phyloP scores from a whole-genome alignment of 2,888 invertebrate species.

The Mimas tiliae region DNA sequence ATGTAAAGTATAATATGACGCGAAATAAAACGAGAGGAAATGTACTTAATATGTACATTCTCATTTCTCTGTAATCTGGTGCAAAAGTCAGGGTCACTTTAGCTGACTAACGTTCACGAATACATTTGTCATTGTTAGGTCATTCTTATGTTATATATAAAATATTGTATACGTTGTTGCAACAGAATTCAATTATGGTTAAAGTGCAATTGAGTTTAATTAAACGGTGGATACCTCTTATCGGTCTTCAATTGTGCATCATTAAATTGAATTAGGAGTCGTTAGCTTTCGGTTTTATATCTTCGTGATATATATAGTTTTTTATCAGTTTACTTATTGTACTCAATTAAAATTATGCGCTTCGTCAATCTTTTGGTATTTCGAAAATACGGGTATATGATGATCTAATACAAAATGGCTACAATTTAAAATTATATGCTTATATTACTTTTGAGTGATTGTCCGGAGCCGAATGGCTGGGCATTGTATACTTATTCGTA shows the following conservation, averaged over 20 bases:
- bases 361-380: too few relatives aligned
- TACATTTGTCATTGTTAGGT: constrained; percentile 12
- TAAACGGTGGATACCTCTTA: constrained; percentile 58
- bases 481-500: too few relatives aligned
- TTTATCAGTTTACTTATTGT: neutral
- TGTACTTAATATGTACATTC: too few relatives aligned
- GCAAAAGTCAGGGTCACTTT: neutral
- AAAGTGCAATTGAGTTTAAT: constrained; percentile 65
- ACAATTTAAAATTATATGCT: too few relatives aligned
- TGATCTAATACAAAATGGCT: too few relatives aligned
- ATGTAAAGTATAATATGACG: too few relatives aligned
- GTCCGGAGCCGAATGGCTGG: too few relatives aligned
- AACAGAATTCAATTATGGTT: constrained; percentile 48
- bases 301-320: constrained; percentile 10
- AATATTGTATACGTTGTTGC: constrained; percentile 31
- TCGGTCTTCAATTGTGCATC: constrained; percentile 61
- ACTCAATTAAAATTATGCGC: too few relatives aligned
- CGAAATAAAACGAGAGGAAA: too few relatives aligned
- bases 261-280: constrained; percentile 49
- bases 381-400: too few relatives aligned
- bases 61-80: neutral
- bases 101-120: constrained; percentile 35
- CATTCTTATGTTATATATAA: constrained; percentile 15
- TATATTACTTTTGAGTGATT: too few relatives aligned
- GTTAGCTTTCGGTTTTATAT: constrained; percentile 41